Conservation (phyloP, 2,888 invertebrate species). For the Mystacides longicornis region DNA sequence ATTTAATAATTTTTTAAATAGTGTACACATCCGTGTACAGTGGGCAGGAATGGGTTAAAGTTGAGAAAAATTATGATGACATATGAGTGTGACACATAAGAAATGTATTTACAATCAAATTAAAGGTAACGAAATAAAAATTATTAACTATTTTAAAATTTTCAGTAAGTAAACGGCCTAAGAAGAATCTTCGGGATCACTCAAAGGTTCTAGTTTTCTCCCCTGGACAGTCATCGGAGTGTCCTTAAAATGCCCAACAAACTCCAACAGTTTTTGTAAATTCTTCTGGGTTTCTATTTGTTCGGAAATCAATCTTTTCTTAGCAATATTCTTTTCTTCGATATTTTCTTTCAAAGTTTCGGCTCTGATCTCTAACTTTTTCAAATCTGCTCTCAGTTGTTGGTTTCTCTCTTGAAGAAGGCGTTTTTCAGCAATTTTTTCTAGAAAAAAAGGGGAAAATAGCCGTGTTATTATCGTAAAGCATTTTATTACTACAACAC, state of each 20-base stretch:
- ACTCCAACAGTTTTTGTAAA: constrained; percentile 45
- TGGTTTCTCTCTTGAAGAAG: constrained; percentile 44
- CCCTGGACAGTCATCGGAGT: constrained; percentile 7
- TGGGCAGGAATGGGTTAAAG: no score
- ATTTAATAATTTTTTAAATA: no score
- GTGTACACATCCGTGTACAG: no score
- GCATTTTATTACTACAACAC: no score
- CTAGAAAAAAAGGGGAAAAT: constrained; percentile 31
- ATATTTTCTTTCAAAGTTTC: constrained; percentile 42
- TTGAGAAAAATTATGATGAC: no score
- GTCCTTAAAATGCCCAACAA: constrained; percentile 40
- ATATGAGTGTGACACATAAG: no score
- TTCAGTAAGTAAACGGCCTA: no score
- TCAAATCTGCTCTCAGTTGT: constrained; percentile 41
- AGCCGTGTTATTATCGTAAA: no score
- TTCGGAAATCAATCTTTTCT: constrained; percentile 41
- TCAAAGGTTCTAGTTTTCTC: neutral
- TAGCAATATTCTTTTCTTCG: constrained; percentile 44
- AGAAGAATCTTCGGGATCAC: constrained; percentile 1
- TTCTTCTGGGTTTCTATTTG: constrained; percentile 46
- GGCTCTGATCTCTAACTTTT: constrained; percentile 42
- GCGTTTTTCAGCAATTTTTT: constrained; percentile 42
- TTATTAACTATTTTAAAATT: no score
- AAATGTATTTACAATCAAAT: no score
- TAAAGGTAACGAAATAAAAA: no score